Base-by-base conservation (phyloP, 2,888 invertebrate species). In the Amiota minor region DNA sequence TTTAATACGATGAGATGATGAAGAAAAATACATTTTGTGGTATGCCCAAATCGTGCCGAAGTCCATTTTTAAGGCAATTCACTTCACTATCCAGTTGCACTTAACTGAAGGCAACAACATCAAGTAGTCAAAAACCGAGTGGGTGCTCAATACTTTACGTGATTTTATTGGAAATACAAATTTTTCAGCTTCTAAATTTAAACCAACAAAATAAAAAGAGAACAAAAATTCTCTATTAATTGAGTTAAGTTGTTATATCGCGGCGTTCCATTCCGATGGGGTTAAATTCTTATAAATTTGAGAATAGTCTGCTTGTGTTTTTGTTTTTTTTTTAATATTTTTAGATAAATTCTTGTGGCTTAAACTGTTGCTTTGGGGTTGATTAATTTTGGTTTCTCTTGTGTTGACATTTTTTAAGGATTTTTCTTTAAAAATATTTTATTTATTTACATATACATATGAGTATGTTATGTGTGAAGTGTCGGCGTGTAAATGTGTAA, bases 141-240 rank as follows among this genome's bases (percentile, higher is more conserved):
- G 35, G 35, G 35, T 35, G 16, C 20, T 62, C 80, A 81, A 81
- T 80, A 84, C 71, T 75, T 79, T 86, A 84, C 84, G 84, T 84
- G 84, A 82, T 85, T 82, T 85, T 79, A 82, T 84, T 80, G 70
- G 81, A 85, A 85, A 82, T 82, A 65, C 79, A 82, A 85, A 82
- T 82, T 61, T 79, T 61, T 56, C 61, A 20, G 70, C 73, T 68
- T 75, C 65, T 72, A 62, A 67, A 72, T 74, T 70, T 73, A 68
- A 50, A 20, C 53, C 67, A 14, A 68, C 50, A 53, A 47, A 65
- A 18, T 14, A 53, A 53, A 53, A 18, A 59, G 20, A n/a, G n/a
- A 46, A 35, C 18, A 65, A 18, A 59, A 16, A 68, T 53, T 23
- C 67, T 53, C 14, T 74, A 18, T 73, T 79, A 76, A 74, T 73